A percentile compares a stretch with the other conserved stretches of the same genome.
These are phyloP conservation scores for Henricia sp. DNA, from an alignment of 53 echinoderm and acorn worm species.

Conservation along the genomic window DNA sequence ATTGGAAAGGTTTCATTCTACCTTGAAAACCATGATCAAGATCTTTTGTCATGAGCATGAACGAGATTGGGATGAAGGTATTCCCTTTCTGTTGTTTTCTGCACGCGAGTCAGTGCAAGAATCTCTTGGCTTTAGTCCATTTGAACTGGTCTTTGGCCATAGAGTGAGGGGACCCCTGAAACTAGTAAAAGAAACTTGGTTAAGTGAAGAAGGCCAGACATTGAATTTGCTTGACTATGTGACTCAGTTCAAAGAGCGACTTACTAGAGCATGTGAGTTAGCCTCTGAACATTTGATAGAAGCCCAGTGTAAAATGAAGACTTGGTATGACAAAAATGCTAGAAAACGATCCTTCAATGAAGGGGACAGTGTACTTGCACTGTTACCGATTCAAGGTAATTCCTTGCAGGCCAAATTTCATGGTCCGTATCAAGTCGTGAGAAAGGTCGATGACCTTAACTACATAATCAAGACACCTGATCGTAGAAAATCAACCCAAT, in stretches of 20 bases:
- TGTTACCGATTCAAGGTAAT: conserved; percentile 55
- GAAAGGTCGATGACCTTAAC: conserved; percentile 54
- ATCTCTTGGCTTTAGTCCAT: conserved; percentile 54
- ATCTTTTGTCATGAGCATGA: conserved; percentile 45
- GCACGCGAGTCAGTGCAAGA: conserved; percentile 62
- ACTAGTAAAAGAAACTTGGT: conserved; percentile 27
- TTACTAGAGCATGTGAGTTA: conserved; percentile 57
- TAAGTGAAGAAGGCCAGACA: neutral
- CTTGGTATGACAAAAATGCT: conserved; percentile 46
- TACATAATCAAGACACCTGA: conserved; percentile 59
- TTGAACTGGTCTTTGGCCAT: conserved; percentile 57
- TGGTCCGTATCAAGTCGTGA: conserved; percentile 59
- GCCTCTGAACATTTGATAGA: conserved; percentile 32
- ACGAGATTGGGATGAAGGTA: conserved; percentile 64
- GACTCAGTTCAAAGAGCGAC: conserved; percentile 41
- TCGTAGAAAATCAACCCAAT: conserved; percentile 35
- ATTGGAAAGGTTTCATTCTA: conserved; percentile 71
- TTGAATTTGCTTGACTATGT: conserved; percentile 68
- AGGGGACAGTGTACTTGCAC: conserved; percentile 63
- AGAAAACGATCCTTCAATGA: conserved; percentile 37
- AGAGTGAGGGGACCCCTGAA: conserved; percentile 41
- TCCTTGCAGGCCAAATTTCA: conserved; percentile 42
- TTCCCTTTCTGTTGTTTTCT: conserved; percentile 62
- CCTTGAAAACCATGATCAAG: conserved; percentile 71
- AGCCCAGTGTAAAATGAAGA: conserved; percentile 62